Evolutionary conservation across 2,113 vertebrate genomes (phyloP).

Genomic region (Charadrius vociferus): DNA sequence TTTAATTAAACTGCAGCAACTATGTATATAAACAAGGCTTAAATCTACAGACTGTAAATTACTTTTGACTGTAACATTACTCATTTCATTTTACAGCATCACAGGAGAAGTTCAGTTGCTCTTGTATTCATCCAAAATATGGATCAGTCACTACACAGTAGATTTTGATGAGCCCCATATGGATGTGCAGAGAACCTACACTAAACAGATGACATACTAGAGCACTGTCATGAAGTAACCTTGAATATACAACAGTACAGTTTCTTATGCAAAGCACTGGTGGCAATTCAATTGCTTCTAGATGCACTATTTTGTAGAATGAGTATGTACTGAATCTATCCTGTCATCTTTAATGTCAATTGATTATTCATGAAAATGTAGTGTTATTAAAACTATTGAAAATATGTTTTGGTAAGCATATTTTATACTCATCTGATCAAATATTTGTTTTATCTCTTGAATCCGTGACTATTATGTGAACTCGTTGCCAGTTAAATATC

Average conservation of each 20-base stretch:
- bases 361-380: slow-evolving; percentile 8
- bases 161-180: slow-evolving; percentile 42
- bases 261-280: not conserved
- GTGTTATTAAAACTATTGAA: slow-evolving; percentile 1
- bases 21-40: slow-evolving; percentile 59
- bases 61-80: slow-evolving; percentile 56
- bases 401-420: slow-evolving; percentile 8
- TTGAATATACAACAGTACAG: not conserved
- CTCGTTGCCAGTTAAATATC: not conserved
- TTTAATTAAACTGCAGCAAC: slow-evolving; percentile 59
- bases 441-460: slow-evolving; percentile 11
- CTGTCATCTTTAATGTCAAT: not conserved
- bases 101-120: slow-evolving; percentile 44
- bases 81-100: slow-evolving; percentile 52
- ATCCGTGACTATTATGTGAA: not conserved
- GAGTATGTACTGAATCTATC: not conserved
- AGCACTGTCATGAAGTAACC: not conserved
- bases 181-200: not conserved
- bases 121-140: slow-evolving; percentile 27
- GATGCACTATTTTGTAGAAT: not conserved
- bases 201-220: not conserved
- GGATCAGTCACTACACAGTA: slow-evolving; percentile 25
- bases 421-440: not conserved
- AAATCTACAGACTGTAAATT: slow-evolving; percentile 63
- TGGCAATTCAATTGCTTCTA: not conserved